A percentile compares a stretch with the other conserved stretches of the same genome.
These are phyloP conservation scores for Dromaius novaehollandiae DNA, from an alignment of 2,113 vertebrate genomes.

Conservation along the genomic window DNA sequence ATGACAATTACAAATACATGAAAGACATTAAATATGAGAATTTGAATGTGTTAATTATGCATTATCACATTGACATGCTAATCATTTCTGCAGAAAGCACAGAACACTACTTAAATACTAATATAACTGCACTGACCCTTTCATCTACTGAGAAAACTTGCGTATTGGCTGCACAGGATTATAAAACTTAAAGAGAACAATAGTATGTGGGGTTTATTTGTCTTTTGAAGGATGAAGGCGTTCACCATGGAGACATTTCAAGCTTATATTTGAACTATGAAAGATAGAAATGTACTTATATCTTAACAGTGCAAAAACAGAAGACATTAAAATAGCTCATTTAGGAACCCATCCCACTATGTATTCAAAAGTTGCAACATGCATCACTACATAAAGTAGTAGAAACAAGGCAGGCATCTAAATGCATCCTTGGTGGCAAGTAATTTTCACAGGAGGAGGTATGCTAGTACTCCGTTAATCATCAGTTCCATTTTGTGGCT, in stretches of 20 bases:
- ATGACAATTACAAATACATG: conserved; percentile 15
- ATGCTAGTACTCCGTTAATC: not conserved
- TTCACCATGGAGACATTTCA: not conserved
- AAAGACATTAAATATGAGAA: conserved; percentile 11
- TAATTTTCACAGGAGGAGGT: not conserved
- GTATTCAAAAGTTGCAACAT: not conserved
- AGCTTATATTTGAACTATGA: not conserved
- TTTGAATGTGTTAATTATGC: conserved; percentile 8
- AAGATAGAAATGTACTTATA: not conserved
- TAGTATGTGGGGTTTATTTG: not conserved
- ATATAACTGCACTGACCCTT: not conserved
- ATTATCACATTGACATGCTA: not conserved
- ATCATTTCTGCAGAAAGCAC: not conserved
- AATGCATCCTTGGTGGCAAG: not conserved
- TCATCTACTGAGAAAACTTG: not conserved
- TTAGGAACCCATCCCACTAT: not conserved
- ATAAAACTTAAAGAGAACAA: not conserved
- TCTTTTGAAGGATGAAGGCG: not conserved
- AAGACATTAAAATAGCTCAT: not conserved
- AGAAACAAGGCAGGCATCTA: not conserved
- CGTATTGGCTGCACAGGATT: not conserved
- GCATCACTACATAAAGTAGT: not conserved
- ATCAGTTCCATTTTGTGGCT: not conserved
- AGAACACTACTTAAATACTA: not conserved
- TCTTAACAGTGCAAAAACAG: not conserved